These are phyloP conservation scores for Amphiprion ocellaris DNA, from an alignment of 2,113 vertebrate genomes.

Conservation along the genomic window DNA sequence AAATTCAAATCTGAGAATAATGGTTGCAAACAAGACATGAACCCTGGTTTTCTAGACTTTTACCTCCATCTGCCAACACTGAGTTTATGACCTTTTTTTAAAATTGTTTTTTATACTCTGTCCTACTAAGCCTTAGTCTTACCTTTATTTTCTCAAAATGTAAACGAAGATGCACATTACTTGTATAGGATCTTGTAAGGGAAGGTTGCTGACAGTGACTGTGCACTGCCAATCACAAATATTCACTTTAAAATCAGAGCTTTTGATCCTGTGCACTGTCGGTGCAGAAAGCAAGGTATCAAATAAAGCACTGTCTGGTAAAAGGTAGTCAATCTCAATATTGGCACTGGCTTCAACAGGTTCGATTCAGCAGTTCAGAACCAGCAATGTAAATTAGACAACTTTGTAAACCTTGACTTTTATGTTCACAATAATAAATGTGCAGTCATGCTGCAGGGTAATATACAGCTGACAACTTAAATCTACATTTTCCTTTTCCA, in stretches of 20 bases:
- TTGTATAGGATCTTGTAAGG: no score
- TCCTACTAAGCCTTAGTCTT: no score
- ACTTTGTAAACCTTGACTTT: neutral
- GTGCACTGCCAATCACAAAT: neutral
- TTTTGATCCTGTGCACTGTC: neutral
- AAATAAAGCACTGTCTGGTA: neutral
- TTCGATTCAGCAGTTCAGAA: neutral
- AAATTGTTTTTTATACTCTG: no score
- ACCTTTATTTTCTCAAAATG: no score
- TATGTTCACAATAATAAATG: constrained; percentile 3
- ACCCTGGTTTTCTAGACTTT: no score
- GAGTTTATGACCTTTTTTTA: no score
- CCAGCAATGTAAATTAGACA: neutral
- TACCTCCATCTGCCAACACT: no score
- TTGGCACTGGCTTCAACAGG: neutral
- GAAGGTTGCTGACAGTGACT: no score
- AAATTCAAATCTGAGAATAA: no score
- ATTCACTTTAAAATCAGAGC: neutral
- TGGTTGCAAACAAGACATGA: no score
- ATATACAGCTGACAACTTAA: neutral
- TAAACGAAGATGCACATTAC: no score
- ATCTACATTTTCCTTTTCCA: neutral
- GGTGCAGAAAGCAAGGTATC: neutral
- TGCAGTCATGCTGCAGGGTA: constrained; percentile 3
- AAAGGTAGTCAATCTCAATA: neutral